Conservation (phyloP, 2,113 vertebrate species). For the Perca schrenkii region DNA sequence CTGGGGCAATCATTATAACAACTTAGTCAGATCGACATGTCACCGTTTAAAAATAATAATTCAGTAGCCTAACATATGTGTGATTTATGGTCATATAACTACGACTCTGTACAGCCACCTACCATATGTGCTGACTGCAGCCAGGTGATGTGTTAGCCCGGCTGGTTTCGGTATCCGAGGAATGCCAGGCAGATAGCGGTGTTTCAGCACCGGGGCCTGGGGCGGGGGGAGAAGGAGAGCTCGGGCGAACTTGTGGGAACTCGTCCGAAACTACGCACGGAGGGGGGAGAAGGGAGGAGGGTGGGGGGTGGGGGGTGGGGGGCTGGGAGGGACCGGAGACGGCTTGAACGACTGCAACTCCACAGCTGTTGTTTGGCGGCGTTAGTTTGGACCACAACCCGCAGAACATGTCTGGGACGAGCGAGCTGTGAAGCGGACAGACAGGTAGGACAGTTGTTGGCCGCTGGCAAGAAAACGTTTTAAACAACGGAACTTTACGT, state of each 20-base stretch:
- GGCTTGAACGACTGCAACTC: background rate
- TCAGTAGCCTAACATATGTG: background rate
- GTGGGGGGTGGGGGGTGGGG: no score
- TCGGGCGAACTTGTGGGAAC: constrained; percentile 72
- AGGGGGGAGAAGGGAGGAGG: constrained; percentile 5
- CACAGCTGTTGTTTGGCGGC: constrained; percentile 54
- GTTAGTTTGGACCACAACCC: constrained; percentile 29
- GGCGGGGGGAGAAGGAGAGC: constrained; percentile 38
- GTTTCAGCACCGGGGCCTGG: constrained; percentile 44
- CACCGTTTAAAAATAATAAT: background rate
- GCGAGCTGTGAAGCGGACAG: constrained; percentile 20
- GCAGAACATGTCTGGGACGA: constrained; percentile 51
- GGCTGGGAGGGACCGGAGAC: constrained; percentile 50
- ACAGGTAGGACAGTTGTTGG: constrained; percentile 59
- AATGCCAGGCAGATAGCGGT: constrained; percentile 69
- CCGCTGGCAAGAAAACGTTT: background rate
- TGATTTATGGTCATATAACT: background rate
- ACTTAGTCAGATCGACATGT: background rate
- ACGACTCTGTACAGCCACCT: background rate
- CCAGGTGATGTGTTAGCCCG: constrained; percentile 66
- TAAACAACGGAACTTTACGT: background rate
- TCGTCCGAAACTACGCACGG: constrained; percentile 51
- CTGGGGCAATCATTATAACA: background rate
- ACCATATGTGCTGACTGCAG: background rate
- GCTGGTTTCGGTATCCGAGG: constrained; percentile 71